phyloP scores from a whole-genome alignment of 2,797 vertebrate genomes.

The Muscicapa comitata region DNA sequence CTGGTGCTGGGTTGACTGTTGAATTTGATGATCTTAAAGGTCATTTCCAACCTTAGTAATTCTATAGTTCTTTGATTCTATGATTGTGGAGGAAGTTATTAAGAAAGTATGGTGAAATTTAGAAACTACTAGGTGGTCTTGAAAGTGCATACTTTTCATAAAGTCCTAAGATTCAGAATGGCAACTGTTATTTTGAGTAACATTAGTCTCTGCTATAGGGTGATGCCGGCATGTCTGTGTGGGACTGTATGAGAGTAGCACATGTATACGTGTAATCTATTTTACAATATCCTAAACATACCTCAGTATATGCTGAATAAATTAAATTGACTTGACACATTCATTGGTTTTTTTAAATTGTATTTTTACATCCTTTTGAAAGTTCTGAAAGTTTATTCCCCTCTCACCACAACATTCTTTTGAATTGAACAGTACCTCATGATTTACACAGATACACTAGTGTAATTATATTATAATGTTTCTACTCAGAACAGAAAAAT shows the following conservation, averaged over 20 bases:
- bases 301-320: not conserved
- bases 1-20: not conserved
- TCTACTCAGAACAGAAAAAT: not conserved
- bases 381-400: not conserved
- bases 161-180: not conserved
- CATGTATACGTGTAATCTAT: not conserved
- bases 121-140: not conserved
- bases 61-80: not conserved
- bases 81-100: not conserved
- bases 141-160: not conserved
- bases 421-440: not conserved
- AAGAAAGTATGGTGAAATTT: not conserved
- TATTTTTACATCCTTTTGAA: not conserved
- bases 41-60: not conserved
- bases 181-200: not conserved
- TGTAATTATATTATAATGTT: not conserved
- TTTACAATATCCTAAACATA: not conserved
- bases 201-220: not conserved
- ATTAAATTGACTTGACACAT: not conserved
- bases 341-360: not conserved
- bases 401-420: not conserved
- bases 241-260: not conserved
- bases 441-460: not conserved
- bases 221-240: not conserved
- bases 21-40: not conserved